Evolutionary conservation across 2,888 invertebrate genomes (phyloP), one percentile per base, ranked within the genome.

Genomic region (Thalpophila matura): DNA sequence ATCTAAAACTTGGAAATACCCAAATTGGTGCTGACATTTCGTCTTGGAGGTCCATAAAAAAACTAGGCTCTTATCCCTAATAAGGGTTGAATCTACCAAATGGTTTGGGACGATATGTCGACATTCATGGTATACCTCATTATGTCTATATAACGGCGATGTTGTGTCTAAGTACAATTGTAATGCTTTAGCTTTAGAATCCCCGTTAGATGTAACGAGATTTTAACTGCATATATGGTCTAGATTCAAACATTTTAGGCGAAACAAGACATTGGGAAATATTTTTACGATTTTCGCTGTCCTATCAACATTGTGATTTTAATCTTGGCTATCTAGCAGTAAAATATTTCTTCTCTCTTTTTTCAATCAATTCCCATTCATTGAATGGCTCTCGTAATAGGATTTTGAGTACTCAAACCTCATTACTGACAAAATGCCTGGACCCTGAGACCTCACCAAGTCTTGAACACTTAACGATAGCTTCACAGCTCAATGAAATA

Each of bases 401-500:
- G 10, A 22, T 33, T 47, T 1, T 18, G 9, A 42, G 24, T 29
- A 24, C 18, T 3, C 12, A 20, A 29, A 12, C n/a, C 24, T 9
- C 29, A 35, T 42, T 68, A 26, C 9, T 6, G 18, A 16, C 6
- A 33, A 7, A 45, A 18, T 18, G 9, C 27, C 26, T 55, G 4
- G 29, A 31, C 22, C 24, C 56, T 62, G 29, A n/a, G n/a, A 67
- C 26, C 14, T 62, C 31, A 22, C 10, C 6, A 22, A 46, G n/a
- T 46, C 27, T 31, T 5, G 4, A 24, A 24, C 24, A 27, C 16
- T 46, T 33, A 58, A 46, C 33, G 40, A 68, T 40, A 54, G 59
- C 31, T 49, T 54, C 59, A 46, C 43, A 76, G 70, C 56, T 75
- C 77, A 76, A 68, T 75, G 79, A 79, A 68, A 67, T 68, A 66